These are phyloP conservation scores for Saccopteryx bilineata DNA, from an alignment of 2,113 vertebrate species.

Conservation along the genomic window DNA sequence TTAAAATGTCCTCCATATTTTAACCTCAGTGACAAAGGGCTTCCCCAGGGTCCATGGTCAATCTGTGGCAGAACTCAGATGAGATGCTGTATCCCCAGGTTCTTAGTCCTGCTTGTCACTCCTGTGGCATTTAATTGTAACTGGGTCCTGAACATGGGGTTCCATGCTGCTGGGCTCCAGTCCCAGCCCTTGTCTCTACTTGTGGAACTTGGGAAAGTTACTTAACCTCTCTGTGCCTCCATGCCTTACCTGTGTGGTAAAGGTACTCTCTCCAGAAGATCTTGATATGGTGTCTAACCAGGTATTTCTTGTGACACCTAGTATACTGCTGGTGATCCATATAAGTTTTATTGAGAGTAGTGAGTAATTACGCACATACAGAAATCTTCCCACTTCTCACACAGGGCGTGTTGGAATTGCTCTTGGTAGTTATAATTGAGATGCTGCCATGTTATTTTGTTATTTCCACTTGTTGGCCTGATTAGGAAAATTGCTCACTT, in stretches of 20 bases:
- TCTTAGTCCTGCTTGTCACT: background rate
- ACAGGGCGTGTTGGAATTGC: background rate
- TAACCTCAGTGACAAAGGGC: background rate
- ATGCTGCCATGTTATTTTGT: constrained; percentile 4
- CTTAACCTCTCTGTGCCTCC: background rate
- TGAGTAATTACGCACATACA: constrained; percentile 52
- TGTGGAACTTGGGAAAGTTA: background rate
- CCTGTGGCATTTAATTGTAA: background rate
- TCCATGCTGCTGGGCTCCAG: accelerated
- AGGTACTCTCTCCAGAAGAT: background rate
- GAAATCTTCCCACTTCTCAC: background rate
- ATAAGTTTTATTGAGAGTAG: constrained; percentile 20
- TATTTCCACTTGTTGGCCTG: constrained; percentile 60
- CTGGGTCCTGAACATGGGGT: background rate
- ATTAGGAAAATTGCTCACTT: constrained; percentile 56
- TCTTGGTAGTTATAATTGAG: constrained; percentile 51
- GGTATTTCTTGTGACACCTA: background rate
- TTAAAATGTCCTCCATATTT: background rate
- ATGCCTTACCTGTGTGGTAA: background rate
- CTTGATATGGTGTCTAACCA: background rate
- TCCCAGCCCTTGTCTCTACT: background rate
- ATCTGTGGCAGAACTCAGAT: background rate
- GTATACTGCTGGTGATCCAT: background rate
- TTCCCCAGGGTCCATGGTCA: background rate
- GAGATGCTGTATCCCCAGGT: background rate